Conservation (phyloP, 1,140 invertebrate genomes). For the Vanessa atalanta region DNA sequence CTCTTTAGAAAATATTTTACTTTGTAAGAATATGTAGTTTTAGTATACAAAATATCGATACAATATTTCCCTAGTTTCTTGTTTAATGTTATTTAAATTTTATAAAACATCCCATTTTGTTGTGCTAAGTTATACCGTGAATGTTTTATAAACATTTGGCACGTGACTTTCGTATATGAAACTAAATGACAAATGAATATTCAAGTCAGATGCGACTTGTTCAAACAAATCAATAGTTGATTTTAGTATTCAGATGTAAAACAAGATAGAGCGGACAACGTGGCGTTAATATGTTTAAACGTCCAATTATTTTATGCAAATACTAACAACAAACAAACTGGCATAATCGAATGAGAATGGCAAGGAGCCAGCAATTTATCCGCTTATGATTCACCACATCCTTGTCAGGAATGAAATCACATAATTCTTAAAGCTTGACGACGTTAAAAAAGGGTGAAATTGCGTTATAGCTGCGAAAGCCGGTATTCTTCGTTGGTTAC, state of each 20-base stretch:
- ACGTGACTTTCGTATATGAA: constrained; percentile 15
- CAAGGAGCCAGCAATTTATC: constrained; percentile 42
- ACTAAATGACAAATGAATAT: constrained; percentile 18
- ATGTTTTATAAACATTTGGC: constrained; percentile 19
- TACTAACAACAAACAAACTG: constrained; percentile 33
- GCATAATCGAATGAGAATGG: constrained; percentile 46
- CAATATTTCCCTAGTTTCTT: neutral
- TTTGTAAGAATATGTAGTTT: no score
- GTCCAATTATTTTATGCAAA: constrained; percentile 48
- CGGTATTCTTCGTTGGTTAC: constrained; percentile 11
- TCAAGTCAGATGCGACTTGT: constrained; percentile 10
- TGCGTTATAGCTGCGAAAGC: constrained; percentile 11
- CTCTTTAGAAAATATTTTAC: no score
- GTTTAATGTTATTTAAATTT: neutral
- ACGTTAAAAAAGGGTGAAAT: constrained; percentile 21
- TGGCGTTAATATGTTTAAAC: constrained; percentile 22
- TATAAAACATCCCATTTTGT: neutral
- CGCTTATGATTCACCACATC: constrained; percentile 40
- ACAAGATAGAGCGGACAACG: constrained; percentile 7
- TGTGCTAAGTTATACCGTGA: constrained; percentile 4
- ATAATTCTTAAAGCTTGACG: constrained; percentile 30
- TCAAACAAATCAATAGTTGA: constrained; percentile 9
- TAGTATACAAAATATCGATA: no score
- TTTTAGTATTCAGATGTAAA: constrained; percentile 30
- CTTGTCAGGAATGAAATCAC: constrained; percentile 28